Conservation (phyloP, 2,797 vertebrate species). For the Sitta carolinensis region DNA sequence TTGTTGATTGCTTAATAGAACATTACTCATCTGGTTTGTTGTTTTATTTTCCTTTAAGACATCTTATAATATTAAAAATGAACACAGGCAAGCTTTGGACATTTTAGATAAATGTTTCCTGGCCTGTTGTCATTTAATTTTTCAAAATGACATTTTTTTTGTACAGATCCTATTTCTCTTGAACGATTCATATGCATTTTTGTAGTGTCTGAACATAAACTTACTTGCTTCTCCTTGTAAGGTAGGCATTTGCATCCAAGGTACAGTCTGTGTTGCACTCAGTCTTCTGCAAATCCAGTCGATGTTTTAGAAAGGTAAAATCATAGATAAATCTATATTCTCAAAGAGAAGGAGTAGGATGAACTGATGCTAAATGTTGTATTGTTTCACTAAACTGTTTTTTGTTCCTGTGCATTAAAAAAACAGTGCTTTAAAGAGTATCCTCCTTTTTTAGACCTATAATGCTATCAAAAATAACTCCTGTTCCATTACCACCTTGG, state of each 20-base stretch:
- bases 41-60: neutral
- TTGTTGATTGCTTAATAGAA: neutral
- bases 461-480: neutral
- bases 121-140: neutral
- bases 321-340: neutral
- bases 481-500: neutral
- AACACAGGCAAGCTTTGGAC: neutral
- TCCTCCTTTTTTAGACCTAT: neutral
- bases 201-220: neutral
- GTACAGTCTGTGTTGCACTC: neutral
- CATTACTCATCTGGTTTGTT: neutral
- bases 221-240: neutral
- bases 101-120: neutral
- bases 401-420: neutral
- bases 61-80: neutral
- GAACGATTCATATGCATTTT: neutral
- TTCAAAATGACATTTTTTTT: neutral
- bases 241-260: neutral
- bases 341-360: neutral
- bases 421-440: neutral
- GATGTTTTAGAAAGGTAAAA: conserved; percentile 2
- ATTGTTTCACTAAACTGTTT: neutral
- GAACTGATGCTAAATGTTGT: neutral
- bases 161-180: neutral
- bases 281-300: neutral